Conservation (phyloP, 23 tunicate genomes). For the Halocynthia aurantium region DNA sequence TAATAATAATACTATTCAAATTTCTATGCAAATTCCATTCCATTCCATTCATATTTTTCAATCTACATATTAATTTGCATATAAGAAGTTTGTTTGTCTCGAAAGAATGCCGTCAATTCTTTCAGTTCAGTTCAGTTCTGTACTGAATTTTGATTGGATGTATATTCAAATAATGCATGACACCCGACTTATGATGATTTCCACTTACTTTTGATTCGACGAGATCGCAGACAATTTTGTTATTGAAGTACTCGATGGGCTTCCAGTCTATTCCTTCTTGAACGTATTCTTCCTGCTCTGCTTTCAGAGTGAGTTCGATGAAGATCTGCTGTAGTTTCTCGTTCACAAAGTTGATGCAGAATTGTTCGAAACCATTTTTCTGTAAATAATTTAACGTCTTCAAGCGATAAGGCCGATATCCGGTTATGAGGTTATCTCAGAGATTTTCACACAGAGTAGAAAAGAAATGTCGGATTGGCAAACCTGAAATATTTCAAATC, state of each 20-base stretch:
- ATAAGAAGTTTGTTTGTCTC: too few species aligned
- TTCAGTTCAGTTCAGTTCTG: background rate
- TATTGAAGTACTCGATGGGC: slow-evolving; percentile 95
- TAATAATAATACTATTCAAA: background rate
- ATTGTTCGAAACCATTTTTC: slow-evolving; percentile 98
- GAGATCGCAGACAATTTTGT: slow-evolving; percentile 84
- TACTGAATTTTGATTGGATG: background rate
- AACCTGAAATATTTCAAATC: slow-evolving; percentile 97
- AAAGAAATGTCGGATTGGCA: background rate
- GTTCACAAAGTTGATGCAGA: slow-evolving; percentile 93
- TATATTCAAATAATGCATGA: background rate
- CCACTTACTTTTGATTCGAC: slow-evolving; percentile 72
- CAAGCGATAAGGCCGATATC: too few species aligned
- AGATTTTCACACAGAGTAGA: background rate
- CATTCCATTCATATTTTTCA: too few species aligned
- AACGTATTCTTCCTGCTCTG: slow-evolving; percentile 97
- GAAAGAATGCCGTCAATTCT: background rate
- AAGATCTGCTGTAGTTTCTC: slow-evolving; percentile 95
- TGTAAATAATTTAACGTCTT: slow-evolving; percentile 4
- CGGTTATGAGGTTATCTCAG: too few species aligned
- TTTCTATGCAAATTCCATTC: background rate
- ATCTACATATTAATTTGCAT: too few species aligned
- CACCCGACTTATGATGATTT: background rate
- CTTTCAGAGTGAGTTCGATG: slow-evolving; percentile 91
- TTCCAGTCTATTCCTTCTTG: slow-evolving; percentile 92